phyloP scores from a whole-genome alignment of 2,888 invertebrate species.

The Amphipoea lucens region DNA sequence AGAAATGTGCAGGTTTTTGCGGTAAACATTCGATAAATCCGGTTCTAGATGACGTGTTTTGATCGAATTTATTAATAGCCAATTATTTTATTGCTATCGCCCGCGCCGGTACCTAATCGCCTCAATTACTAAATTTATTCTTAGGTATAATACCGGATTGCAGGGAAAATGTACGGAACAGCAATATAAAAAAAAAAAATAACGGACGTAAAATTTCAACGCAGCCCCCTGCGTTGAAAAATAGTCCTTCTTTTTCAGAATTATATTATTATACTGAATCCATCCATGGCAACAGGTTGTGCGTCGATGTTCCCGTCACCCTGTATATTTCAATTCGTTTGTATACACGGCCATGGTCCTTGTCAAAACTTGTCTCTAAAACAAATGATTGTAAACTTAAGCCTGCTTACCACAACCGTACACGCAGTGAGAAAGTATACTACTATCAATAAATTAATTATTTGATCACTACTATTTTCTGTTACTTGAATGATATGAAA shows the following conservation, averaged over 20 bases:
- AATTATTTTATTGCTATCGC: not conserved
- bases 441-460: not conserved
- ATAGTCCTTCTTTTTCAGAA: too few species aligned
- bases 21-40: not conserved
- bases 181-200: too few species aligned
- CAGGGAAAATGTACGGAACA: too few species aligned
- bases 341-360: not conserved
- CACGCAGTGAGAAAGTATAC: not conserved
- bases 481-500: not conserved
- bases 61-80: not conserved
- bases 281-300: too few species aligned
- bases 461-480: not conserved
- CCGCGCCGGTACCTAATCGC: not conserved
- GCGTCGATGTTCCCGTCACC: too few species aligned
- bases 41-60: not conserved
- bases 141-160: not conserved
- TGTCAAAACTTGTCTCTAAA: not conserved
- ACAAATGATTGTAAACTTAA: not conserved
- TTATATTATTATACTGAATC: too few species aligned
- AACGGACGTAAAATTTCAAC: too few species aligned
- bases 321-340: constrained; percentile 1
- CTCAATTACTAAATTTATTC: not conserved
- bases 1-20: not conserved
- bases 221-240: too few species aligned
- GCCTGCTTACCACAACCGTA: not conserved